A percentile compares a stretch with the other conserved stretches of the same genome.
phyloP scores from a whole-genome alignment of 2,888 invertebrate genomes.

The Trissonchulus latispiculum region DNA sequence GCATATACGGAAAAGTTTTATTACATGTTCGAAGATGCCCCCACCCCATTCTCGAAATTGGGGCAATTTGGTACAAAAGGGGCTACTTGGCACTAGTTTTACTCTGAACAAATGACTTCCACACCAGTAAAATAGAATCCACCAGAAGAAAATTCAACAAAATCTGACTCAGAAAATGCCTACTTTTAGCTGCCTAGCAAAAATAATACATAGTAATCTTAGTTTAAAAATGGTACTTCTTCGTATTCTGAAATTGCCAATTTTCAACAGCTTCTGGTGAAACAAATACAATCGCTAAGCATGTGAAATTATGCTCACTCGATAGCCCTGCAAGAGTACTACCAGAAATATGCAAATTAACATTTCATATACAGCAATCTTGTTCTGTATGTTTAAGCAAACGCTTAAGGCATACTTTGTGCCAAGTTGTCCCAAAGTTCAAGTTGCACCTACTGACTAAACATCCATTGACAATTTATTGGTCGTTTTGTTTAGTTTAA shows the following conservation, averaged over 20 bases:
- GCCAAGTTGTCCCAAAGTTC: constrained; percentile 1
- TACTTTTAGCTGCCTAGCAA: not conserved
- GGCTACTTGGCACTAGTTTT: not conserved
- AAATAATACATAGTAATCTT: not conserved
- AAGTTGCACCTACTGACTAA: not conserved
- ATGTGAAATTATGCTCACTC: too few relatives aligned
- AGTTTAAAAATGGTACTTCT: too few relatives aligned
- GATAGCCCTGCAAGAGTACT: too few relatives aligned
- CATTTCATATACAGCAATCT: too few relatives aligned
- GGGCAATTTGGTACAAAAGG: not conserved
- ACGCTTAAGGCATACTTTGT: not conserved
- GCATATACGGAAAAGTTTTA: too few relatives aligned
- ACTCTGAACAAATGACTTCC: not conserved
- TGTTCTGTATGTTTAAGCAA: too few relatives aligned
- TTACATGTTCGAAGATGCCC: not conserved
- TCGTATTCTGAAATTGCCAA: too few relatives aligned
- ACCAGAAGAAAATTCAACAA: not conserved
- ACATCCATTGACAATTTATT: too few relatives aligned
- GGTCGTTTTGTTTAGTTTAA: too few relatives aligned
- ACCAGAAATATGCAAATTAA: too few relatives aligned
- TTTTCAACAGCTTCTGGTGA: not conserved
- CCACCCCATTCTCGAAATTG: not conserved
- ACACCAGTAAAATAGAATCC: too few relatives aligned
- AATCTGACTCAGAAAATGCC: not conserved
- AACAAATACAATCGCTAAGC: too few relatives aligned